These are phyloP conservation scores for Meloidogyne hapla DNA, from an alignment of 1,140 invertebrate species.

Conservation along the genomic window DNA sequence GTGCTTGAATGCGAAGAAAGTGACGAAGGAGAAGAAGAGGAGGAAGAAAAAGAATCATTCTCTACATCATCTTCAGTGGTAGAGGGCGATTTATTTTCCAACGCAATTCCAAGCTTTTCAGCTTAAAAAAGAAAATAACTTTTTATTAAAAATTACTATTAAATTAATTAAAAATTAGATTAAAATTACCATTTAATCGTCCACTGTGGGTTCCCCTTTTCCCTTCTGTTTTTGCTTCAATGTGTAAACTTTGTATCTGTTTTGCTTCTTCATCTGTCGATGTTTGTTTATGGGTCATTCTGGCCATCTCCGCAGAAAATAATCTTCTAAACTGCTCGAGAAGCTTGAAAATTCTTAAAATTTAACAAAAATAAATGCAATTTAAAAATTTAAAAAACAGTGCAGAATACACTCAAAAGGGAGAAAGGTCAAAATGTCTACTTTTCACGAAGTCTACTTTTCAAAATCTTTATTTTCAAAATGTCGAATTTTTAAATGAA, in stretches of 20 bases:
- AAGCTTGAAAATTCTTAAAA: background rate
- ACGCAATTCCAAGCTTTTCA: background rate
- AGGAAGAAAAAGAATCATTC: background rate
- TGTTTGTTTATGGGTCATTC: slow-evolving; percentile 10
- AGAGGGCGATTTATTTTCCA: background rate
- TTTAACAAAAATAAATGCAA: background rate
- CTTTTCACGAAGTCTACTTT: too few relatives aligned
- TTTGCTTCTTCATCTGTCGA: background rate
- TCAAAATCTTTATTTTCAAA: too few relatives aligned
- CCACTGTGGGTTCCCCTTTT: background rate
- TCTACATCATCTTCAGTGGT: background rate
- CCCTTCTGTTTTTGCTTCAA: background rate
- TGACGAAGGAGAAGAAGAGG: background rate
- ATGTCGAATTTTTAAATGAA: background rate
- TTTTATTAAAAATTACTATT: too few relatives aligned
- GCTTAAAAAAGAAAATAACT: background rate
- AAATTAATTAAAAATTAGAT: background rate
- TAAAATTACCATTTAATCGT: slow-evolving; percentile 5
- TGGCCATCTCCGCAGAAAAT: background rate
- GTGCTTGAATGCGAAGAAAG: slow-evolving; percentile 17
- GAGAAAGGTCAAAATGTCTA: background rate
- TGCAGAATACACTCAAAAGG: background rate
- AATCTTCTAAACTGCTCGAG: background rate
- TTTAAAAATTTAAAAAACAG: background rate
- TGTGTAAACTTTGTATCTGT: slow-evolving; percentile 19